phyloP scores from a whole-genome alignment of 2,888 invertebrate species.

The Euphydryas editha region DNA sequence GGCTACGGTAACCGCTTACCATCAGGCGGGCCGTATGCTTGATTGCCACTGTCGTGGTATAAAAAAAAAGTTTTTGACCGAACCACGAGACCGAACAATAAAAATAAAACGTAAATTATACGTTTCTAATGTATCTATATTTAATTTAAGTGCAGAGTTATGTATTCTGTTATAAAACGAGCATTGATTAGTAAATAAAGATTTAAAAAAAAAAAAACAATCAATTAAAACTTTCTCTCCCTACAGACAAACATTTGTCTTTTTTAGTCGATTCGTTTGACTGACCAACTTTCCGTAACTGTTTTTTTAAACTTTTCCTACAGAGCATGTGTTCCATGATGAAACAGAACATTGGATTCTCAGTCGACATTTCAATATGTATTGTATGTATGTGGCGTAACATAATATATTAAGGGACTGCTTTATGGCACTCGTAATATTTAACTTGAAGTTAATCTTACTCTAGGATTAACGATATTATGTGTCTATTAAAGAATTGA shows the following conservation, averaged over 20 bases:
- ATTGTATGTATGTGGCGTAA: slow-evolving; percentile 10
- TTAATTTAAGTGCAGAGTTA: too few species aligned
- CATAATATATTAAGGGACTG: neutral
- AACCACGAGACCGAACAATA: too few species aligned
- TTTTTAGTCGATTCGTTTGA: slow-evolving; percentile 25
- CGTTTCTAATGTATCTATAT: too few species aligned
- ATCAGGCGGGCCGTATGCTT: too few species aligned
- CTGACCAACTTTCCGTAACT: slow-evolving; percentile 27
- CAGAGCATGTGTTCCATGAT: slow-evolving; percentile 22
- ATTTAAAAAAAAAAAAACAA: slow-evolving; percentile 17
- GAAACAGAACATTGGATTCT: slow-evolving; percentile 29
- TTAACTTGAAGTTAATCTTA: neutral
- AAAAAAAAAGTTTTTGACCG: too few species aligned
- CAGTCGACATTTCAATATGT: slow-evolving; percentile 21
- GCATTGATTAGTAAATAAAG: slow-evolving; percentile 27
- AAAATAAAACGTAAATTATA: too few species aligned
- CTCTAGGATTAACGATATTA: too few species aligned
- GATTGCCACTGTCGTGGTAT: too few species aligned
- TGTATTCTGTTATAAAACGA: slow-evolving; percentile 12
- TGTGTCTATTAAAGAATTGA: too few species aligned
- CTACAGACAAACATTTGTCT: slow-evolving; percentile 20
- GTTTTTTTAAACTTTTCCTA: slow-evolving; percentile 23
- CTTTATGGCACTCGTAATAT: neutral
- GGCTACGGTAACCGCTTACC: too few species aligned
- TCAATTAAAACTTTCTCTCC: slow-evolving; percentile 31